Evolutionary conservation across 2,113 vertebrate species (phyloP), one percentile per base, ranked within the genome.

Genomic region (Melierax canorus): DNA sequence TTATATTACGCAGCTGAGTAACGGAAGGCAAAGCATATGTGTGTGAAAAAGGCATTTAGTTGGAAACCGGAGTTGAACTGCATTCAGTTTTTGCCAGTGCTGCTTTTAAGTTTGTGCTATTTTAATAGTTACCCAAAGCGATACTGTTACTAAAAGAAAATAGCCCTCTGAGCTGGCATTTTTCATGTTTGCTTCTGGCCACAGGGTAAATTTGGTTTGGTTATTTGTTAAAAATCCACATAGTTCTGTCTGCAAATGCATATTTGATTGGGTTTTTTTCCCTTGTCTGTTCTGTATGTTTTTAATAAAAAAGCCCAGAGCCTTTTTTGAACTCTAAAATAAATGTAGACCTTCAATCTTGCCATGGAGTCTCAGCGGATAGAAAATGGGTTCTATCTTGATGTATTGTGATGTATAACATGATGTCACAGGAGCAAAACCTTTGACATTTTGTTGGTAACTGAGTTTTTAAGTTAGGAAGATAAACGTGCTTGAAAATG

Each of bases 101-200:
- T 82, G 53, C 86, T 92, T 95, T 88, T 60, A 88, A 71, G 64
- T 71, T 81, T 48, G 27, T 81, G 39, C 68, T 92, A 4, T 84
- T 95, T 93, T 81, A 84, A 86, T 81, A 78, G 68, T 89, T 94
- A 87, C 68, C 86, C 8, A 22, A 86, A 84, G 80, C 59, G 73
- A 82, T 62, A 64, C 46, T 56, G 68, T 95, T 88, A 32, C 72
- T 77, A 41, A 92, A 73, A 73, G 81, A 90, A 94, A 77, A 67
- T n/a, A 80, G 12, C 19, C 75, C 43, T 71, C 82, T 68, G n/a
- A 92, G 72, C 38, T 71, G 68, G 34, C 48, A 48, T 84, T 91
- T 91, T 81, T 91, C 13, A 68, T 94, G 41, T 84, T 95, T 94
- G 39, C 66, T 93, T 89, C 89, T 86, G 73, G 64, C 73, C 90